Base-by-base conservation (phyloP, 2,113 vertebrate species). In the Paraplagusia blochii region DNA sequence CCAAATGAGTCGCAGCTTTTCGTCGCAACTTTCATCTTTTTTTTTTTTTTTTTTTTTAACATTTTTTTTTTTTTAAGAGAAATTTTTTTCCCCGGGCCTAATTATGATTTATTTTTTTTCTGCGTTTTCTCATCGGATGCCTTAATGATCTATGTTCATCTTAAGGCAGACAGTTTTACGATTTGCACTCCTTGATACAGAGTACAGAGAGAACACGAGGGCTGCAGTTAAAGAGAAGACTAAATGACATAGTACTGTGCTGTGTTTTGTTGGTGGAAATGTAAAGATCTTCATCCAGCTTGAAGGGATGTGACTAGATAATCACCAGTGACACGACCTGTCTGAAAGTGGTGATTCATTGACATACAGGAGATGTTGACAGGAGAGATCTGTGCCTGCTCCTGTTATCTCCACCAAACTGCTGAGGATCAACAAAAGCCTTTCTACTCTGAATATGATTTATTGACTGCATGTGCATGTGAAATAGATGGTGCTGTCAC, bases 241-340 rank as follows among this genome's bases (percentile, higher is more conserved):
- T 36, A 10, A 54, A 60, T 45, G 11, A 19, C 16, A 36, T 11
- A 8, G 15, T 11, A 13, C 11, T 42, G 13, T 57, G 44, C 11
- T 40, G 44, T 18, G 48, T 58, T 44, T 66, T 65, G 52, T 22
- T 34, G 67, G n/a, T 15, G 44, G 18, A 39, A 63, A 46, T 4
- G 22, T n/a, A 42, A 40, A 13, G 45, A 55, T 36, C 42, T 52
- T 44, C 14, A 34, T 39, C 58, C 51, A 44, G 19, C 8, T 9
- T 15, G 33, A 53, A 55, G 58, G 62, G 58, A 64, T 29, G 22
- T 82, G 64, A 76, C 36, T 19, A 38, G 49, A 72, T 70, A 54
- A 77, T 66, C 44, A 50, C 47, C 10, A 9, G 52, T 35, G 16
- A 63, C 66, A 17, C 48, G 16, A 18, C 33, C 33, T 17, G 53